phyloP scores from a whole-genome alignment of 2,797 vertebrate species.

The Bufotes viridis region DNA sequence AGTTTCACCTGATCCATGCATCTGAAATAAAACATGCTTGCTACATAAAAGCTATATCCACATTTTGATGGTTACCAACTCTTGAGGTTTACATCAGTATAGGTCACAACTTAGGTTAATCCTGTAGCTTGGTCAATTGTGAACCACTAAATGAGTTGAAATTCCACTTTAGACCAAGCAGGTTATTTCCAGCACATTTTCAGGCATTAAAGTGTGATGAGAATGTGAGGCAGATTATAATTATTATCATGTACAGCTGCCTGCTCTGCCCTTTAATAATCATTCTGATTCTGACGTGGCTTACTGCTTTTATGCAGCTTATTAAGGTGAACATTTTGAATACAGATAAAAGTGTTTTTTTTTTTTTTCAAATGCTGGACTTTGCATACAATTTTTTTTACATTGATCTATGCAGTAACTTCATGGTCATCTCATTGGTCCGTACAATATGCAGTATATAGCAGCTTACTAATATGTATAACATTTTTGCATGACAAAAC shows the following conservation, averaged over 20 bases:
- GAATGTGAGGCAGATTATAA: background rate
- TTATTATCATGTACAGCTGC: background rate
- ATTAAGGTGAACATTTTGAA: too few relatives aligned
- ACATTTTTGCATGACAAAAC: background rate
- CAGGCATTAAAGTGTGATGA: background rate
- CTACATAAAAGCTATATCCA: background rate
- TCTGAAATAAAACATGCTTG: background rate
- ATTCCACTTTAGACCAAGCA: background rate
- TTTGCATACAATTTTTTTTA: too few relatives aligned
- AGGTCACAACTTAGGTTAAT: conserved; percentile 8
- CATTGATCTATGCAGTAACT: background rate
- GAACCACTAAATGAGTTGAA: background rate
- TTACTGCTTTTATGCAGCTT: too few relatives aligned
- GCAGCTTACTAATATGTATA: background rate
- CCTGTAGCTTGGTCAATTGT: background rate
- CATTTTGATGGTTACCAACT: background rate
- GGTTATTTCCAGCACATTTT: background rate
- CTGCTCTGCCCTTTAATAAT: background rate
- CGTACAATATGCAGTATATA: background rate
- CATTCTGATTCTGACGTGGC: too few relatives aligned
- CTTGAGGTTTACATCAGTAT: background rate
- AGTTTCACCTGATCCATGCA: background rate
- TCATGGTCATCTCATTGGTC: background rate
- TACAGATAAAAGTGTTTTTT: too few relatives aligned
- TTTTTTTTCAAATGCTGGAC: too few relatives aligned